Evolutionary conservation across 2,113 vertebrate genomes (phyloP), one percentile per base, ranked within the genome.

Genomic region (Struthio camelus): DNA sequence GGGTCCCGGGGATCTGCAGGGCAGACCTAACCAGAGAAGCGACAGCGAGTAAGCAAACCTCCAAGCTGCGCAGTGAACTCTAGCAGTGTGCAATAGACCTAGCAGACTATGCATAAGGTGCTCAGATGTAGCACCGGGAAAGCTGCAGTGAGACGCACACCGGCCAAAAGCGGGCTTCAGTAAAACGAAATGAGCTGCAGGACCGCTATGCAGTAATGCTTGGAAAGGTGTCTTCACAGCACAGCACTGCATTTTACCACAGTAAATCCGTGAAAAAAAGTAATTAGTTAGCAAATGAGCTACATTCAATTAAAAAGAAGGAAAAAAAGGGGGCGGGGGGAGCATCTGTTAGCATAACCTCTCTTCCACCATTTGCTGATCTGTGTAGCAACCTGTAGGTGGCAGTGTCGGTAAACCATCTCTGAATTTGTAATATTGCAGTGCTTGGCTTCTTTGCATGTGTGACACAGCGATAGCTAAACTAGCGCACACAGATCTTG

Each of bases 401-500:
- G 96, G 96, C 96, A 97, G 91, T 96, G 78, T 95, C 64, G 48
- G 36, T 90, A 96, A 97, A 65, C 71, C 78, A 42, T 76, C 80
- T 69, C 93, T 89, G 72, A 89, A 81, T 78, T 77, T 27, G 4
- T 64, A 56, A 80, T 40, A 36, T 56, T 85, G 62, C 28, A 62
- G 64, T 30, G 30, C 30, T 85, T 62, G 71, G 6, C 13, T 88
- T 72, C 71, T 80, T 48, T 87, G 59, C 56, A 34, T 70, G 36
- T 5, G 3, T 44, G 69, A 76, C 23, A 28, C 54, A 56, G 42
- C 42, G 66, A 40, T 3, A 85, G 23, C 46, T 80, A 72, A 91
- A 42, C 36, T 54, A 40, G 28, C 32, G 59, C 9, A 71, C 73
- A 24, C n/a, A 84, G 80, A 66, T 25, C 53, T 84, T 53, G 62